Percentiles rank a stretch among this genome's conserved stretches.
These are phyloP conservation scores for Nothocercus nigrocapillus DNA, from an alignment of 2,113 vertebrate species.

Conservation along the genomic window DNA sequence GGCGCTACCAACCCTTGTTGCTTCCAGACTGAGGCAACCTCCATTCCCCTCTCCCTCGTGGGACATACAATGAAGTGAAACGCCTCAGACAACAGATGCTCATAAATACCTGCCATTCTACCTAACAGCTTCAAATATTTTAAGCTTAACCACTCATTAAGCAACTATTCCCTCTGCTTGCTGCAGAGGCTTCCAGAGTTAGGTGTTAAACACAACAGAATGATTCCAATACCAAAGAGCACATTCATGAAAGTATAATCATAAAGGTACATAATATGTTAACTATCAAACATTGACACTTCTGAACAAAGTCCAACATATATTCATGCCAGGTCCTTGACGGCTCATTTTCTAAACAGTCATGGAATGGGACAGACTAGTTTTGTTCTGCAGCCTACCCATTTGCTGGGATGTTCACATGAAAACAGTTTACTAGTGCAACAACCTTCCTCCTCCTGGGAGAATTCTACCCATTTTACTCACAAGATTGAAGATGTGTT, in stretches of 20 bases:
- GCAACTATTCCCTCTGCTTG: neutral
- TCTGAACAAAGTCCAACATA: constrained; percentile 24
- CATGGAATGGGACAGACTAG: neutral
- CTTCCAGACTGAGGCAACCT: neutral
- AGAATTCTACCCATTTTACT: neutral
- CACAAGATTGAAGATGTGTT: neutral
- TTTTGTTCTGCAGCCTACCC: neutral
- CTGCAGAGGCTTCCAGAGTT: neutral
- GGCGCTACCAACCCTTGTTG: neutral
- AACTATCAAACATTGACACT: constrained; percentile 34
- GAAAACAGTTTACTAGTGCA: neutral
- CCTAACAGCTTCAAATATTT: neutral
- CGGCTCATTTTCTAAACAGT: neutral
- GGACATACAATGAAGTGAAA: neutral
- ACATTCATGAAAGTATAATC: neutral
- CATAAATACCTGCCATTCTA: neutral
- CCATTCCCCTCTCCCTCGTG: neutral
- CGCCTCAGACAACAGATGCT: neutral
- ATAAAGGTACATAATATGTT: neutral
- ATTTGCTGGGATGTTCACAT: neutral
- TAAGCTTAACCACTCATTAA: neutral
- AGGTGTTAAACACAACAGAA: neutral
- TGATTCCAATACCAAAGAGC: neutral
- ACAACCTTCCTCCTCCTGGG: neutral
- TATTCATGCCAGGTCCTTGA: neutral